A percentile compares a stretch with the other conserved stretches of the same genome.
Conservation (phyloP, 2,113 vertebrate genomes). For the Rattus rattus region DNA sequence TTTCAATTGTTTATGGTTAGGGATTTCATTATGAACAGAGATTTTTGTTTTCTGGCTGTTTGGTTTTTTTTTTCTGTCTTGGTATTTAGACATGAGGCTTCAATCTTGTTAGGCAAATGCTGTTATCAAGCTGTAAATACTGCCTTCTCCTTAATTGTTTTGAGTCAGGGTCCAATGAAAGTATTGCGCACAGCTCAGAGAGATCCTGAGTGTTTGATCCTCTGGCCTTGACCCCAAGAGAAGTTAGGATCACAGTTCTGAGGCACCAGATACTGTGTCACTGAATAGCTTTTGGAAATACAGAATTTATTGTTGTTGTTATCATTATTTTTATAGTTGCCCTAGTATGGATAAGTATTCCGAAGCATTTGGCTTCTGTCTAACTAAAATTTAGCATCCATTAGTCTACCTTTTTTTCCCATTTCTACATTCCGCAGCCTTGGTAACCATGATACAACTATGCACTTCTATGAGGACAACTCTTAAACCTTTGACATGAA, state of each 20-base stretch:
- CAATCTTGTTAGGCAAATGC: background rate
- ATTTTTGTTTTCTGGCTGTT: background rate
- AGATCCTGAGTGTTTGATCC: too few relatives aligned
- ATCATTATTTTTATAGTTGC: background rate
- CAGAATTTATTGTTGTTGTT: background rate
- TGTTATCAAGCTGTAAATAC: background rate
- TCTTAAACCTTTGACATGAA: background rate
- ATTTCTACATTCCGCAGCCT: background rate
- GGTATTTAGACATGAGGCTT: background rate
- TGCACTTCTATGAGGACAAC: background rate
- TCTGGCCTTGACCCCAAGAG: background rate
- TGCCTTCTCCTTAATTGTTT: background rate
- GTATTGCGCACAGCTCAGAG: accelerated
- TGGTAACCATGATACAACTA: background rate
- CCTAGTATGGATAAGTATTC: background rate
- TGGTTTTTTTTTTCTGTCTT: background rate
- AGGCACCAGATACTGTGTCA: background rate
- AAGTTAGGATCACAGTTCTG: background rate
- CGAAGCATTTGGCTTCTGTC: background rate
- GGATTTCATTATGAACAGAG: background rate
- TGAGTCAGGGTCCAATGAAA: background rate
- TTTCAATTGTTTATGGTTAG: background rate
- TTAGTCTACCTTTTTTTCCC: background rate
- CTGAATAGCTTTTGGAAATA: background rate
- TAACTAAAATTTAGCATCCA: background rate